A percentile compares a stretch with the other conserved stretches of the same genome.
These are phyloP conservation scores for Odobenus rosmarus DNA, from an alignment of 2,113 vertebrate genomes.

Conservation along the genomic window DNA sequence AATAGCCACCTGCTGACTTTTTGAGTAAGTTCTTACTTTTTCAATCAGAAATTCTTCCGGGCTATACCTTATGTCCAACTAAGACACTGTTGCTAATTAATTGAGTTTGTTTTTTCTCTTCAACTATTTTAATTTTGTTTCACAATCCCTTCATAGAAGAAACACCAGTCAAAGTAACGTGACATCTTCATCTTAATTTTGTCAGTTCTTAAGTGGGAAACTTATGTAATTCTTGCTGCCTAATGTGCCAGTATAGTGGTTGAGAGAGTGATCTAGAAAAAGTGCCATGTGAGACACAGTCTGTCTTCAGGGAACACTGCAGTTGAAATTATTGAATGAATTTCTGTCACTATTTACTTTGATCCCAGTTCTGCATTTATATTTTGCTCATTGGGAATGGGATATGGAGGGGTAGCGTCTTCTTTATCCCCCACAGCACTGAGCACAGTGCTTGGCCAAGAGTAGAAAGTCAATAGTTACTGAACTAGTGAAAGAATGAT, in stretches of 20 bases:
- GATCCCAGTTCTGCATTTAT: neutral
- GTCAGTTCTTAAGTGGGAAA: neutral
- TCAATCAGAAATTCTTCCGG: neutral
- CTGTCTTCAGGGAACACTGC: neutral
- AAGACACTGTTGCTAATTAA: neutral
- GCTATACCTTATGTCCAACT: neutral
- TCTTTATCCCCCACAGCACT: accelerated
- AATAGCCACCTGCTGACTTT: neutral
- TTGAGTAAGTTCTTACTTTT: slow-evolving; percentile 16
- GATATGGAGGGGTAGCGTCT: neutral
- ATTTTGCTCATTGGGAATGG: neutral
- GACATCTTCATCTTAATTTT: slow-evolving; percentile 38
- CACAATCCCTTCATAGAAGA: neutral
- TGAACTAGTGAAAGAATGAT: neutral
- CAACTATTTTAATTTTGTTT: slow-evolving; percentile 46
- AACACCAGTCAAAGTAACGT: neutral
- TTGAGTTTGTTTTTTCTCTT: neutral
- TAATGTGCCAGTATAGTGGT: neutral
- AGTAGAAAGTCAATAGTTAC: neutral
- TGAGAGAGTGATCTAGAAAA: neutral
- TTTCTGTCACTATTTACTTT: slow-evolving; percentile 33
- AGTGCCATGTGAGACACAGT: neutral
- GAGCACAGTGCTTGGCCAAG: neutral
- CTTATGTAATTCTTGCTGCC: neutral
- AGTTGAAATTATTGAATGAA: neutral